A percentile compares a stretch with the other conserved stretches of the same genome.
These are phyloP conservation scores for Hirtodrosophila duncani DNA, from an alignment of 2,888 invertebrate genomes.

Conservation along the genomic window DNA sequence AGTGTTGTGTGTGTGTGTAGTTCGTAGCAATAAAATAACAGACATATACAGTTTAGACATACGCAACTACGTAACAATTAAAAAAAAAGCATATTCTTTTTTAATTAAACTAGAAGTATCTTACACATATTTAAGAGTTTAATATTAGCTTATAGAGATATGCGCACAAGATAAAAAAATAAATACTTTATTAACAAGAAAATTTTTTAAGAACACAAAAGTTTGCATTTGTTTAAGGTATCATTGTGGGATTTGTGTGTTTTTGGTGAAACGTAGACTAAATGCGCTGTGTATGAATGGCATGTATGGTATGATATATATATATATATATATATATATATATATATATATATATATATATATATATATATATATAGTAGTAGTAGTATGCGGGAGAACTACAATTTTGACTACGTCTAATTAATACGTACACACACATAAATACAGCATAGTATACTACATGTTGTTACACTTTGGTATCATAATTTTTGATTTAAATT, in stretches of 20 bases:
- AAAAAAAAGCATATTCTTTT: conserved; percentile 38
- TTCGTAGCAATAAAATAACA: conserved; percentile 41
- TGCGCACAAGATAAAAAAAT: too few relatives aligned
- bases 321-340: conserved; percentile 9
- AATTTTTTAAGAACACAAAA: conserved; percentile 37
- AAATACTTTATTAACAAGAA: conserved; percentile 53
- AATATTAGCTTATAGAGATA: too few relatives aligned
- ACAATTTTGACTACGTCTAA: too few relatives aligned
- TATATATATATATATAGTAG: too few relatives aligned
- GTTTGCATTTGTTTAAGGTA: neutral
- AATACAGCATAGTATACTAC: conserved; percentile 21
- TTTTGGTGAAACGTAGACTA: conserved; percentile 11
- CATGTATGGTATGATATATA: conserved; percentile 1
- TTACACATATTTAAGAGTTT: conserved; percentile 4
- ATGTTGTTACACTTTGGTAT: conserved; percentile 57
- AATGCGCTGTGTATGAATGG: conserved; percentile 17
- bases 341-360: too few relatives aligned
- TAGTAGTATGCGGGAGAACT: too few relatives aligned
- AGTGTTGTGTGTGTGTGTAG: conserved; percentile 17
- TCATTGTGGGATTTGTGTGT: neutral
- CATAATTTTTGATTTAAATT: conserved; percentile 22
- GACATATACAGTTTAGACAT: conserved; percentile 17
- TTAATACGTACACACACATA: conserved; percentile 6
- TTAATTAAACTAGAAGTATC: conserved; percentile 45
- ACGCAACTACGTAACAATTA: conserved; percentile 55